Evolutionary conservation across 2,113 vertebrate genomes (phyloP).

Genomic region (Amphiprion percula): DNA sequence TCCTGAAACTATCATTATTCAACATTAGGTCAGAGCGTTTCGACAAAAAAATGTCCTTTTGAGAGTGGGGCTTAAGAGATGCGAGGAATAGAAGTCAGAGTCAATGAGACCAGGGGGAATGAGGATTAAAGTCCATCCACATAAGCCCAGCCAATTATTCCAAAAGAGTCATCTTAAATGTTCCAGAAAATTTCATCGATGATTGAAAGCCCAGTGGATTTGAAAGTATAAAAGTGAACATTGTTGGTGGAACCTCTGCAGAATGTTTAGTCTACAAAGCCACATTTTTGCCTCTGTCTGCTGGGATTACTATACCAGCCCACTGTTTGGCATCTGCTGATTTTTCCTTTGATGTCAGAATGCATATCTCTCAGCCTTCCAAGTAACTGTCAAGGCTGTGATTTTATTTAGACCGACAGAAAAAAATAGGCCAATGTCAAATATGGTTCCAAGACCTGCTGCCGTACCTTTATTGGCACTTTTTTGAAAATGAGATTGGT

Average conservation of each 20-base stretch:
- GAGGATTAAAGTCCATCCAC: constrained; percentile 50
- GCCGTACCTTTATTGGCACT: constrained; percentile 36
- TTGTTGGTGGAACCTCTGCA: constrained; percentile 52
- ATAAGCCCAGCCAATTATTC: constrained; percentile 51
- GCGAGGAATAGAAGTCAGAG: constrained; percentile 15
- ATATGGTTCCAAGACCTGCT: constrained; percentile 31
- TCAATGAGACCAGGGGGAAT: constrained; percentile 43
- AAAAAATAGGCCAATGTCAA: constrained; percentile 44
- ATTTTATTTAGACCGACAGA: constrained; percentile 56
- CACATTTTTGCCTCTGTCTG: constrained; percentile 59
- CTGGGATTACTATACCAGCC: constrained; percentile 63
- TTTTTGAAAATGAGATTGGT: constrained; percentile 18
- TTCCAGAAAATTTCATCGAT: constrained; percentile 55
- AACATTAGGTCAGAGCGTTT: constrained; percentile 26
- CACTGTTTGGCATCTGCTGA: constrained; percentile 62
- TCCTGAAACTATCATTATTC: constrained; percentile 27
- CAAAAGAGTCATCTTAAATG: constrained; percentile 53
- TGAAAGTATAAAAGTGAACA: constrained; percentile 60
- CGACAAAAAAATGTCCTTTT: neutral
- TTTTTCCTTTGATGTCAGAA: constrained; percentile 74
- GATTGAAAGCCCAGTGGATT: constrained; percentile 54
- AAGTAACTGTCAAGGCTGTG: constrained; percentile 62
- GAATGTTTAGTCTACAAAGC: constrained; percentile 74
- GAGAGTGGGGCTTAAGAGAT: constrained; percentile 23
- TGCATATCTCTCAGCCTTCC: constrained; percentile 43